Base-by-base conservation (phyloP, 2,797 vertebrate genomes). In the Odontamblyopus rebecca region DNA sequence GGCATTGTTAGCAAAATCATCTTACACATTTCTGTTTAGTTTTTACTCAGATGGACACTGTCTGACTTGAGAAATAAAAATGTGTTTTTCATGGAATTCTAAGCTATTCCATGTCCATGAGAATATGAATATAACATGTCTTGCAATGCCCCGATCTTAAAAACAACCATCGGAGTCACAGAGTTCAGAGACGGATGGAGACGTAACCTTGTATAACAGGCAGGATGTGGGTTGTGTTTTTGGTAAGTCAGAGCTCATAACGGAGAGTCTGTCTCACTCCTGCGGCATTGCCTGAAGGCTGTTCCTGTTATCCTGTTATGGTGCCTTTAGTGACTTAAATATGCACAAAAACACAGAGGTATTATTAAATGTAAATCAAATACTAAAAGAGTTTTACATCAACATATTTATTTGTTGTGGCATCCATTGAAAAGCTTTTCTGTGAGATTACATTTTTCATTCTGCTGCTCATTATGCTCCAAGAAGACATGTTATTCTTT, bases 201-300 rank as follows among this genome's bases (percentile, higher is more conserved):
- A 62, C 16, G 41, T 11, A 38, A 18, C 35, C 19, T 19, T 23
- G 19, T 38, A 8, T 7, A 6, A 32, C 18, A 30, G 18, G 61
- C 61, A 11, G 32, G 11, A n/a, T 11, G 32, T 41, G 32, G 48
- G 41, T 15, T 12, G 11, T 65, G 38, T 29, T 65, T 65, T 65
- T 65, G 63, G 44, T 50, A 50, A 48, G 23, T 65, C 41, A 48
- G 23, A 27, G 41, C 23, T 50, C 41, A 50, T 48, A 7, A 50
- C 63, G 16, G 13, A 65, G 23, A 26, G 44, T 18, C 63, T 27
- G 62, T 19, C 23, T 65, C 44, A 50, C 5, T 48, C 63, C 23
- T 27, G n/a, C 50, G 41, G 63, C 41, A 16, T 30, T 66, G 63
- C 63, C 63, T 66, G 44, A 66, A 66, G 63, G 23, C 44, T 66